A percentile compares a stretch with the other conserved stretches of the same genome.
Evolutionary conservation across 2,113 vertebrate species (phyloP).

Genomic region (Mesoclemmys tuberculata): DNA sequence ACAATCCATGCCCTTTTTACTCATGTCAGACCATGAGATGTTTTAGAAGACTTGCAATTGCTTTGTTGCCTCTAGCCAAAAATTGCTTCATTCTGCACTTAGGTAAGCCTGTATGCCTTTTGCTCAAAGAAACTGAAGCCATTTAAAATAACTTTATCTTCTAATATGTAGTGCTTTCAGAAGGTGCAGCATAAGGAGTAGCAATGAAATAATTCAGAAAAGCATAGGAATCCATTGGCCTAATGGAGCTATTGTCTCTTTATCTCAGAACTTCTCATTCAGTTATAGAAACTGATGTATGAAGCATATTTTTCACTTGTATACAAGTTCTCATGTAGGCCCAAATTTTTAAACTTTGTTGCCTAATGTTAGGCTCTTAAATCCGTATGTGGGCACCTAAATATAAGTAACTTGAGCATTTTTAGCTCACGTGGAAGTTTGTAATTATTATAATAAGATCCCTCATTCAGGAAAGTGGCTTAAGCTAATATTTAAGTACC

Average conservation of each 20-base stretch:
- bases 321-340: neutral
- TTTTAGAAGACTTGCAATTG: slow-evolving; percentile 52
- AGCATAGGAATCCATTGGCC: neutral
- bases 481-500: neutral
- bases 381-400: neutral
- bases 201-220: neutral
- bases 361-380: neutral
- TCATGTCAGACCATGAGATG: slow-evolving; percentile 32
- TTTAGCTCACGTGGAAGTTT: neutral
- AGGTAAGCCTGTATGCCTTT: slow-evolving; percentile 40
- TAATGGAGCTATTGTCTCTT: neutral
- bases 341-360: neutral
- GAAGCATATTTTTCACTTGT: neutral
- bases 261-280: neutral
- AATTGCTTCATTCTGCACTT: slow-evolving; percentile 37
- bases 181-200: neutral
- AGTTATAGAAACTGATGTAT: neutral
- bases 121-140: slow-evolving; percentile 7
- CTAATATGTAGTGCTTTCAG: neutral
- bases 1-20: slow-evolving; percentile 67
- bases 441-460: neutral
- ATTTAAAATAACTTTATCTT: slow-evolving; percentile 25
- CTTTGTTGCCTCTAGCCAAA: slow-evolving; percentile 65
- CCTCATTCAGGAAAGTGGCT: neutral
- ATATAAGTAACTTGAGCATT: neutral